Conservation (phyloP, 2,888 invertebrate genomes). For the Tetrapedia diversipes region DNA sequence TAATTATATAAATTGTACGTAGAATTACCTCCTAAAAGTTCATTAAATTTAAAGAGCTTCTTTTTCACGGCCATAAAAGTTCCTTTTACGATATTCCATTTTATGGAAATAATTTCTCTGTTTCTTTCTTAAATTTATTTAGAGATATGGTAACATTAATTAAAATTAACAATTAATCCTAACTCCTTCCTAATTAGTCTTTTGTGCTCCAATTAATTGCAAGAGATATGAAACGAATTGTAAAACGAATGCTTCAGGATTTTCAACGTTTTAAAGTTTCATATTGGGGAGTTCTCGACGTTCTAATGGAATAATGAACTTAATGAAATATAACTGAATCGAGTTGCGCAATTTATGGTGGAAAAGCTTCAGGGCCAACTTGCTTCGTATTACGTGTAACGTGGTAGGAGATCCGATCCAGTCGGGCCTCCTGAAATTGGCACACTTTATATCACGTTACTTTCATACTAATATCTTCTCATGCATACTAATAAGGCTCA, state of each 20-base stretch:
- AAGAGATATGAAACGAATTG: too few species aligned
- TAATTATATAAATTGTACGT: too few species aligned
- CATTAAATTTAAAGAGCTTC: too few species aligned
- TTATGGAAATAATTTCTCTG: too few species aligned
- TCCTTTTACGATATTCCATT: too few species aligned
- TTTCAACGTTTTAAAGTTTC: background rate
- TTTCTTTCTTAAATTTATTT: too few species aligned
- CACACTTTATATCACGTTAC: slow-evolving; percentile 57
- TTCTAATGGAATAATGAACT: background rate
- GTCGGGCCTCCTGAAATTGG: slow-evolving; percentile 50
- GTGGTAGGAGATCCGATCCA: slow-evolving; percentile 49
- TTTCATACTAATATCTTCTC: slow-evolving; percentile 27
- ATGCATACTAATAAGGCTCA: slow-evolving; percentile 34
- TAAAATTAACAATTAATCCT: too few species aligned
- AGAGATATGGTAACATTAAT: too few species aligned
- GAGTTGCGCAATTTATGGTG: slow-evolving; percentile 40
- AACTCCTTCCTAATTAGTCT: too few species aligned
- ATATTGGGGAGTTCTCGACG: background rate
- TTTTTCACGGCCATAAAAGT: too few species aligned
- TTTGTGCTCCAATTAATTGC: too few species aligned
- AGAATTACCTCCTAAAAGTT: too few species aligned
- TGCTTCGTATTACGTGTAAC: slow-evolving; percentile 52
- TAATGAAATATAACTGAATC: slow-evolving; percentile 23
- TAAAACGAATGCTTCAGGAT: background rate
- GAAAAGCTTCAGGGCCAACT: slow-evolving; percentile 31